Evolutionary conservation across 2,888 invertebrate species (phyloP), one percentile per base, ranked within the genome.

Genomic region (Drosophila ochracea): DNA sequence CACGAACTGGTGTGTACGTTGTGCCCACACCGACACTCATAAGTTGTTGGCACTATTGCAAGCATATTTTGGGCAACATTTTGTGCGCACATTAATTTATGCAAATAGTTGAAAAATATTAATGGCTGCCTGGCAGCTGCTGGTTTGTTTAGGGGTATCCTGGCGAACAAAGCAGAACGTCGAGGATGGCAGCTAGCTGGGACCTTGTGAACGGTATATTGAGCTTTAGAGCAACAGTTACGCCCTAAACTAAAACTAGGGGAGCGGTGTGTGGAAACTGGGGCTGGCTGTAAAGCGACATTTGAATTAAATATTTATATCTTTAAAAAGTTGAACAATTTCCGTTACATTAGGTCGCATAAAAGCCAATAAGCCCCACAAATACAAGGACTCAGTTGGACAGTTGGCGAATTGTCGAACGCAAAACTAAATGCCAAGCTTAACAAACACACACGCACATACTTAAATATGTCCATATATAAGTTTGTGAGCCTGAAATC

Each of bases 101-200:
- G 87, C 78, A 86, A 86, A 89, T 87, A 87, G 89, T 87, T 87
- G 81, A 83, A 83, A 87, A 89, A 87, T 87, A 87, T 89, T 86
- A 88, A 89, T 87, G 87, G 84, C 80, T 57, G 43, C 50, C 79
- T 47, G 78, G 74, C 83, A 86, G 84, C 76, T 83, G 83, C 49
- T 61, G 67, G 69, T 39, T 60, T 68, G 66, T 66, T 31, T 37
- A 6, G 41, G 19, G 49, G 55, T 16, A 21, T 9, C 33, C 43
- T 16, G 21, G 21, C 16, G 58, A 37, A 41, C 31, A 37, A 9
- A 19, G 19, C 0, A 21, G n/a, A n/a, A 31, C 30, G 9, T 52
- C n/a, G 30, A 4, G 39, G 39, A 21, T 30, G n/a, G 13, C 16
- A 16, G 16, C 16, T 30, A 39, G 31, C 37, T n/a, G 5, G 61